Percentiles rank a stretch among this genome's conserved stretches.
phyloP scores from a whole-genome alignment of 2,797 vertebrate species.

The Sebastes aleutianus region DNA sequence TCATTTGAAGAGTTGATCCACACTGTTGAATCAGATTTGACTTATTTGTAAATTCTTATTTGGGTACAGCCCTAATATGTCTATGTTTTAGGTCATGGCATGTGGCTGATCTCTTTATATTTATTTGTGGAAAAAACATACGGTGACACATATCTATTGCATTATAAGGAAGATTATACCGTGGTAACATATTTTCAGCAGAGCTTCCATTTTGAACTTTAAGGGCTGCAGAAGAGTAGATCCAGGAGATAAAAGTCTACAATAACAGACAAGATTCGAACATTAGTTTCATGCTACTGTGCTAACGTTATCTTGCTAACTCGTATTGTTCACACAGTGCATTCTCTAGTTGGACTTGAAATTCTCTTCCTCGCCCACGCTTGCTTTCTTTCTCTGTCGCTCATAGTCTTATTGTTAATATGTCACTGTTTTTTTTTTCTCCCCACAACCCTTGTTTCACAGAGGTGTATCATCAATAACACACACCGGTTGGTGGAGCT shows the following conservation, averaged over 20 bases:
- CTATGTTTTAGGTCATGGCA: not conserved
- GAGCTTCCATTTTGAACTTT: not conserved
- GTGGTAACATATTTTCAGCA: not conserved
- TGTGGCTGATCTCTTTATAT: not conserved
- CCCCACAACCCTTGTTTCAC: constrained; percentile 12
- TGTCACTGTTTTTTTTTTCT: not conserved
- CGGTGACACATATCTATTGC: not conserved
- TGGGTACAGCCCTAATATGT: not conserved
- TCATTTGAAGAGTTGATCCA: not conserved
- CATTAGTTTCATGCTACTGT: not conserved
- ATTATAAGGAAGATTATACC: no score
- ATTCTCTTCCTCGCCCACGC: not conserved
- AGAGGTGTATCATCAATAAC: constrained; percentile 99
- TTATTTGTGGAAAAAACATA: not conserved
- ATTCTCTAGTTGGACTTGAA: not conserved
- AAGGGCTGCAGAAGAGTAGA: not conserved
- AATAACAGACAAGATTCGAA: not conserved
- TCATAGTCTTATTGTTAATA: not conserved
- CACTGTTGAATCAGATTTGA: not conserved
- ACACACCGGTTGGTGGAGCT: constrained; percentile 98
- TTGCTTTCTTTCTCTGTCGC: not conserved
- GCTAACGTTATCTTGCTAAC: not conserved
- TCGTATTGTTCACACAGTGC: not conserved
- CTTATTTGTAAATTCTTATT: not conserved
- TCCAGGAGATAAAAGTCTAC: not conserved